Base-by-base conservation (phyloP, 1,140 invertebrate genomes). In the Pantala flavescens region DNA sequence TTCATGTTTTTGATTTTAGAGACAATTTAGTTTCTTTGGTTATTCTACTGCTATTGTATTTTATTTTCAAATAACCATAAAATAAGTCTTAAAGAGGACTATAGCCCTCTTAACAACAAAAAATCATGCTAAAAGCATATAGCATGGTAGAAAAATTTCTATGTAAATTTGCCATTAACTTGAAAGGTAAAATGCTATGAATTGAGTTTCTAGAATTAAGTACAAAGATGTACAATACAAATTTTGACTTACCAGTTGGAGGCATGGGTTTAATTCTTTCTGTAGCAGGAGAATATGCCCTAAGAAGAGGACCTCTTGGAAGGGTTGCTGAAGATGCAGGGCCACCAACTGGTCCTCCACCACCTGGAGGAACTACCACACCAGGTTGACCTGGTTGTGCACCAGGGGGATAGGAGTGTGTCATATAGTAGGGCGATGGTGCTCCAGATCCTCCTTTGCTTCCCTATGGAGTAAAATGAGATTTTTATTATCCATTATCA, bases 221-320 rank as follows among this genome's bases (percentile, higher is more conserved):
- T 63, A 5, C 24, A 73, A 23, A n/a, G 23, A 23, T 23, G 42
- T 2, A 21, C 10, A 11, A 71, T 42, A 74, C 19, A 14, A 74
- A 1, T 10, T 70, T 43, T 19, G 16, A 23, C 49, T 73, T 75
- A 76, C 76, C 73, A 70, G 73, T 10, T 24, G 75, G 43, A 24
- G 21, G 43, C 23, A 43, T 73, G 24, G 24, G 23, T 74, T 74
- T 74, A 7, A 21, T 74, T 24, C 55, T 71, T 23, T 49, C 74
- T 71, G 74, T 74, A 14, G 88, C 88, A 0, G 90, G 89, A 49
- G 90, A 91, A 79, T 90, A 91, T 5, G 89, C 86, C 71, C 90
- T 83, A 24, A 91, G 82, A 42, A 90, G 81, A 23, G 7, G 88
- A 23, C 88, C 86, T 12, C 88, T 82, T 0, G 89, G 89, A 24